Base-by-base conservation (phyloP, 2,888 invertebrate species). In the Endomychus coccineus region DNA sequence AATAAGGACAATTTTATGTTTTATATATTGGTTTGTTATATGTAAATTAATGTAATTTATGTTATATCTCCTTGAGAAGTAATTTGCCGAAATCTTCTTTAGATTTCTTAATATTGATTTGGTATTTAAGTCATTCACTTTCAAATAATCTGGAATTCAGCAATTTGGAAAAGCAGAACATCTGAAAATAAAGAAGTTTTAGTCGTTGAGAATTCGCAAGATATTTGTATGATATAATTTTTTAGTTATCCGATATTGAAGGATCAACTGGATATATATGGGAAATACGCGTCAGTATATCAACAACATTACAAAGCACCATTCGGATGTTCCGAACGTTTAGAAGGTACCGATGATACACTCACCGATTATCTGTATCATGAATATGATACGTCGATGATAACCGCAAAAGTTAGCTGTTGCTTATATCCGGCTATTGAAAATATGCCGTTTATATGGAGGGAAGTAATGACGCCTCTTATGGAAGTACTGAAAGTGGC, bases 371-470 rank as follows among this genome's bases (percentile, higher is more conserved):
- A 72, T 34, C 58, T 86, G 10, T 75, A 73, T 44, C 73, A 75
- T 16, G 70, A 76, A 51, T 82, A 74, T 49, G 70, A 75, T 33
- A 70, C 76, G 1, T 80, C 85, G 1, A 68, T 84, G 57, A 69
- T 83, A 30, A 78, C 83, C 0, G 72, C 80, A 3, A 82, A 85
- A 11, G 61, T 91, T 15, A 80, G 80, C 35, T 91, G 91, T 54
- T 91, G 91, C 57, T 83, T 83, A 49, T 86, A 85, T 74, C 90
- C 91, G 0, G 54, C 62, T 0, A 70, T 76, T n/a, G 63, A 58
- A 0, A 71, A 77, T 28, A 71, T 89, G n/a, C 79, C 77, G 0
- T 70, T 70, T 44, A 73, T 83, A 5, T 88, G 87, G 86, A 73
- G 78, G 46, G 74, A 78, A 40, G 78, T 80, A 53, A 55, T 83